Base-by-base conservation (phyloP, 2,113 vertebrate species). In the Labeo rohita region DNA sequence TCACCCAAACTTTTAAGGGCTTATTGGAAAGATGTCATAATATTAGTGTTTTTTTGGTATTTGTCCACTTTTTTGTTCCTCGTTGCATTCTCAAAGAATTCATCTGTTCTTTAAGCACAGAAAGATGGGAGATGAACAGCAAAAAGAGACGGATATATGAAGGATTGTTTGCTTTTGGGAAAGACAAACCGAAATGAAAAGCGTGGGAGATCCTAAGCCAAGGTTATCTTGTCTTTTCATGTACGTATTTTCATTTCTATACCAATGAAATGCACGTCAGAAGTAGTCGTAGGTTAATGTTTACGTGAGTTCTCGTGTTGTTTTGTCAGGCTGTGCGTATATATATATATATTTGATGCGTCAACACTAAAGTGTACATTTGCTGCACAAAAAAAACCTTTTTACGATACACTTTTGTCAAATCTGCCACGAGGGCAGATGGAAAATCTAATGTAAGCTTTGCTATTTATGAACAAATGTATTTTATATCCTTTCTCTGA, bases 401-500 rank as follows among this genome's bases (percentile, higher is more conserved):
- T 93, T 91, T 91, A 90, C 52, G 56, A 87, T 88, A 63, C 86
- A 85, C 84, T 88, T 93, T 91, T 90, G 86, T 89, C 83, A 87
- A 65, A 86, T 83, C 74, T 90, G 87, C 91, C 80, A 66, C 63
- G 43, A 80, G 86, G 75, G 84, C 34, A 77, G 72, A 88, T 12
- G 65, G 86, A 87, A 89, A 59, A 39, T 56, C 43, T 81, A 34
- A 52, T 87, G 85, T 89, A 87, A 84, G 88, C 76, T 86, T 86
- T 43, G 84, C 84, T 93, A 90, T 93, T 93, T 93, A 93, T 92
- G 80, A 52, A 89, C 76, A 80, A 66, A 85, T 72, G 83, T 21
- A 74, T 93, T 95, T 95, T 95, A 82, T 93, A 93, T 90, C 85
- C 90, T 92, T 92, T 85, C 87, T 91, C 86, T 83, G 80, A 91